Base-by-base conservation (phyloP, 1,140 invertebrate species). In the Meloidogyne floridensis region DNA sequence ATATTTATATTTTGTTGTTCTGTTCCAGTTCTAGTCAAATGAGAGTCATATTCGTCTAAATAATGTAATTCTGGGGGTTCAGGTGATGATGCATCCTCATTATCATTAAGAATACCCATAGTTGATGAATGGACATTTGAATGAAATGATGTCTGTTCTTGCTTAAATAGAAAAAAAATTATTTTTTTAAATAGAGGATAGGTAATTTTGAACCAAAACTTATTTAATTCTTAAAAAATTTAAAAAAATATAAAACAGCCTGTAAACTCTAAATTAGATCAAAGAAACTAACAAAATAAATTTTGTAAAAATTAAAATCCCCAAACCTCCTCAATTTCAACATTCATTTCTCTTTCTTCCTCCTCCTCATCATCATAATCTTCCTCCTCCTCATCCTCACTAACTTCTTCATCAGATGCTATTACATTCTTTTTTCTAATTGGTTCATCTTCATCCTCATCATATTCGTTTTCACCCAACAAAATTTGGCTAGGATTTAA, bases 11-110 rank as follows among this genome's bases (percentile, higher is more conserved):
- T 43, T 20, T 54, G 71, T 32, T 59, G n/a, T 5, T 77, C 53
- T 6, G 65, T 75, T 15, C 69, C 65, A 9, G 18, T 77, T 42
- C 32, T 43, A 56, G 70, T 80, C 65, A 80, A 69, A 70, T 81
- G 77, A n/a, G 65, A 32, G 53, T 82, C 81, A 54, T 82, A 82
- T 82, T 20, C 43, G 69, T 82, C 81, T 69, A 82, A 74, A 70
- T 82, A 82, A 71, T 82, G 56, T 11, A 15, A 65, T 59, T 72
- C 43, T 75, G 20, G 73, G 18, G n/a, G 20, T 47, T 75, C 53
- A 20, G 53, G 53, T 13, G 73, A 75, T 47, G 53, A 54, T 42
- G 32, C 5, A n/a, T 18, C 47, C 2, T 47, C 73, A n/a, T 65
- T 8, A 18, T n/a, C 59, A 47, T 47, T 47, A 47, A 47, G 4